Percentiles rank a stretch among this genome's conserved stretches.
Evolutionary conservation across 2,113 vertebrate genomes (phyloP).

Genomic region (Acinonyx jubatus): DNA sequence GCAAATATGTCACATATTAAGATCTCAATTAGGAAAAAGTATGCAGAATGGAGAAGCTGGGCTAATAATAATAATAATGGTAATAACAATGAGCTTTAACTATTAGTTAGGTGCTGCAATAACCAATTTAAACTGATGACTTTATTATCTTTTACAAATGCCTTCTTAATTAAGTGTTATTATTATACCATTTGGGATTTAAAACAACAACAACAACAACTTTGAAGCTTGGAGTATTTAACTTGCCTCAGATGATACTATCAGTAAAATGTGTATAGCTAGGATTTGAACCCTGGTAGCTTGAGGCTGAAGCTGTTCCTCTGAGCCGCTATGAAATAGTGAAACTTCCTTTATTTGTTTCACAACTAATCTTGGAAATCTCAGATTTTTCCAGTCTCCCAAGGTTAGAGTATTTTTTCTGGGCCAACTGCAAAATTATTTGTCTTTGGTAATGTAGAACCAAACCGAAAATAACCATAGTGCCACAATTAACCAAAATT

Average conservation of each 20-base stretch:
- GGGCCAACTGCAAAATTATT: not conserved
- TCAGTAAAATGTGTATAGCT: not conserved
- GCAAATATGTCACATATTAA: not conserved
- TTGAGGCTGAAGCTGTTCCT: not conserved
- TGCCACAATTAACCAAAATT: not conserved
- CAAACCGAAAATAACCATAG: not conserved
- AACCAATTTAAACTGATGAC: not conserved
- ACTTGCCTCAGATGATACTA: not conserved
- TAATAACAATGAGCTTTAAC: not conserved
- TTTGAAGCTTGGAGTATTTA: not conserved
- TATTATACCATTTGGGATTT: not conserved
- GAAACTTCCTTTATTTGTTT: not conserved
- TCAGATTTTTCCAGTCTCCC: not conserved
- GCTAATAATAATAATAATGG: no score
- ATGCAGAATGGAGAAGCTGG: not conserved
- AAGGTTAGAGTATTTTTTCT: not conserved
- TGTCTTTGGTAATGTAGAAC: not conserved
- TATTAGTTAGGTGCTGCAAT: not conserved
- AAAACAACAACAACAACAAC: not conserved
- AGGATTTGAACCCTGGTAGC: not conserved
- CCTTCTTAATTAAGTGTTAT: not conserved
- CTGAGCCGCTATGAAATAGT: not conserved
- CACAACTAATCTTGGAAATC: not conserved
- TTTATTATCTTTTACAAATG: not conserved
- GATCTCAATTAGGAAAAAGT: not conserved